phyloP scores from a whole-genome alignment of 2,888 invertebrate species.

The Subacronicta megacephala region DNA sequence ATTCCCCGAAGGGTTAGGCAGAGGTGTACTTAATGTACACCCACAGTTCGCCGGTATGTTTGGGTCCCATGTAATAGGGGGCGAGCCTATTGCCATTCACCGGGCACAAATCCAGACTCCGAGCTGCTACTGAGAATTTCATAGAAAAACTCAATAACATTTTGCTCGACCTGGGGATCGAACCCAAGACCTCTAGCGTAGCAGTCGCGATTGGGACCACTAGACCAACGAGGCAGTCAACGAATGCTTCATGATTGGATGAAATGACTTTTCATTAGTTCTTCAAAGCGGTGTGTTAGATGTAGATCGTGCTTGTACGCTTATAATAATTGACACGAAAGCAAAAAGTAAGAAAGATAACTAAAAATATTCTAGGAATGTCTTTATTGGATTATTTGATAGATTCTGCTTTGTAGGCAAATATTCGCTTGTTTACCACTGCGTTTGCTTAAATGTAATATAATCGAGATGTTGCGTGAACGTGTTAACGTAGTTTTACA shows the following conservation, averaged over 20 bases:
- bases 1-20: no score
- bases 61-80: no score
- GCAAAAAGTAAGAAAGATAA: constrained; percentile 41
- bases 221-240: no score
- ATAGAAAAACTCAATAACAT: no score
- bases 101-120: no score
- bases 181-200: no score
- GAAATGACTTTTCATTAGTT: background rate
- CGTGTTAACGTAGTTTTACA: constrained; percentile 62
- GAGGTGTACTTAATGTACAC: no score
- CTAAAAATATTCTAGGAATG: constrained; percentile 57
- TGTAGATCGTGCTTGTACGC: background rate
- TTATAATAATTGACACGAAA: constrained; percentile 6
- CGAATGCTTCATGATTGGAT: constrained; percentile 4
- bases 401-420: constrained; percentile 51
- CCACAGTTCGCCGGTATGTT: no score
- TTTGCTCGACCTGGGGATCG: no score
- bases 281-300: background rate
- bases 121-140: no score
- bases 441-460: constrained; percentile 59
- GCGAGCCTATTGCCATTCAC: no score
- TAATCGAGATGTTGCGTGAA: constrained; percentile 55
- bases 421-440: constrained; percentile 43
- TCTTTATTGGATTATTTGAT: constrained; percentile 46
- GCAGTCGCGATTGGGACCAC: no score